Evolutionary conservation across 2,113 vertebrate genomes (phyloP).

Genomic region (Rafetus swinhoei): DNA sequence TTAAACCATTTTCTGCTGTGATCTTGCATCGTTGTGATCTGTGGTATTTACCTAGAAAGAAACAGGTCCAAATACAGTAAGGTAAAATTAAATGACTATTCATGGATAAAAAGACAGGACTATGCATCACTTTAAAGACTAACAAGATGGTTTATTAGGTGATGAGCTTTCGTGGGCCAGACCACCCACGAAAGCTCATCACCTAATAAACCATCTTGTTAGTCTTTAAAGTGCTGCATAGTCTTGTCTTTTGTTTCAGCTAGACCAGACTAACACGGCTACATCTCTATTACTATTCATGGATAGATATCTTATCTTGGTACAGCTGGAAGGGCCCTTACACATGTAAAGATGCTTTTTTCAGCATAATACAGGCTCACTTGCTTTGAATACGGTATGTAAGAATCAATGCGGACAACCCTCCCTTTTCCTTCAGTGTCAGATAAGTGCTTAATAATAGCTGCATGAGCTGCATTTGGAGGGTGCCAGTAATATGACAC

Average conservation of each 20-base stretch:
- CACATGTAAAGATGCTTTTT: not conserved
- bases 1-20: not conserved
- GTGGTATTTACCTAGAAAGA: not conserved
- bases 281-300: not conserved
- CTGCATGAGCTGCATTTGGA: not conserved
- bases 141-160: no score
- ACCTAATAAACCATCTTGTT: no score
- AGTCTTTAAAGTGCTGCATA: no score
- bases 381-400: not conserved
- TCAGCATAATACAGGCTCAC: not conserved
- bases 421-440: not conserved
- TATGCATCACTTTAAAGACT: no score
- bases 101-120: not conserved
- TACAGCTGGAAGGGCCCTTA: not conserved
- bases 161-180: no score
- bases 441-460: not conserved
- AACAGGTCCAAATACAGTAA: not conserved
- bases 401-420: not conserved
- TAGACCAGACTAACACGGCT: no score
- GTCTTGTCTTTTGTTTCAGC: no score
- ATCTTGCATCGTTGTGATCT: not conserved
- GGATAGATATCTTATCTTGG: not conserved
- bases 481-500: slow-evolving; percentile 37
- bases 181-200: no score
- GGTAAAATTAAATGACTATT: not conserved